Evolutionary conservation across 1,140 invertebrate genomes (phyloP), one percentile per base, ranked within the genome.

Genomic region (Steinernema feltiae): DNA sequence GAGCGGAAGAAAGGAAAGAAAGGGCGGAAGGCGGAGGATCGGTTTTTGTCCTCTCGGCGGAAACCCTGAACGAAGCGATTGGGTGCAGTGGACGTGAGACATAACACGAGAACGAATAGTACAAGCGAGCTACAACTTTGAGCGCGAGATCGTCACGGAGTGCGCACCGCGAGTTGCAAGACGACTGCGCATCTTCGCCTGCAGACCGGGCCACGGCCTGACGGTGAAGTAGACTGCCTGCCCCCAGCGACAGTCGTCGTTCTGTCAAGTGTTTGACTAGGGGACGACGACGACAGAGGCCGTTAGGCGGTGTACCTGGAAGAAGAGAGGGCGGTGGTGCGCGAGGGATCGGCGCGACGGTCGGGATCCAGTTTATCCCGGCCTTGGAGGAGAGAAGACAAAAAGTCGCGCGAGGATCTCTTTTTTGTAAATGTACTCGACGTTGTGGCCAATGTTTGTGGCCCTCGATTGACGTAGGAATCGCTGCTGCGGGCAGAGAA

Each of bases 351-450:
- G 41, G 41, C 53, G 24, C 35, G 35, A 18, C 18, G 35, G 7
- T 7, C 35, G 35, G 18, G 53, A 63, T 63, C 53, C 53, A 63
- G 53, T 63, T 63, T 63, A 63, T 63, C 53, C 53, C 12, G 53
- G 53, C 15, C 12, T 41, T 21, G 12, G 15, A 3, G 15, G 53
- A 27, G 15, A 15, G 24, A 27, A 63, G 12, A 63, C 12, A 63
- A 63, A 63, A 27, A 12, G 12, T 12, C 53, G 53, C 53, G 53
- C 53, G 53, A 63, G 53, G 53, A 27, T 63, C 53, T 63, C 53
- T 63, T 63, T 46, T n/a, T 63, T 63, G 53, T 63, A 21, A 63
- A 63, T 63, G 53, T 63, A 63, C 53, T 63, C 53, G 53, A n/a
- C 53, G 53, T 3, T 27, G 53, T 15, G 12, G 15, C n/a, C n/a